Percentiles rank a stretch among this genome's conserved stretches.
Evolutionary conservation across 2,888 invertebrate species (phyloP).

Genomic region (Bruchidius siliquastri): DNA sequence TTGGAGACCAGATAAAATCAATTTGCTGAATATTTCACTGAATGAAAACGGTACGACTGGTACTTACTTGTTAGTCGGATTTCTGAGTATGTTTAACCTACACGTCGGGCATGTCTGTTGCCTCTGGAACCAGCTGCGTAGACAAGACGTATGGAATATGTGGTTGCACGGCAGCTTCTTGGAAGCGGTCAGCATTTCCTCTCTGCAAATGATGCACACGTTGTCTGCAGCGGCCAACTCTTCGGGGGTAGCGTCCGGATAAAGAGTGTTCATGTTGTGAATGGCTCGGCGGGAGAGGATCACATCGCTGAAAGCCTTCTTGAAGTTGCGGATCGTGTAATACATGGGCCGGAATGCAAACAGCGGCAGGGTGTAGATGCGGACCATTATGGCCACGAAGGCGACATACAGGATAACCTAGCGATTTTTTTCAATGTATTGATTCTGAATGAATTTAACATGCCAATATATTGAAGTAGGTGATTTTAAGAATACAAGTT

Average conservation of each 20-base stretch:
- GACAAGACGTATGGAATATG: constrained; percentile 96
- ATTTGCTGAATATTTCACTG: too few species aligned
- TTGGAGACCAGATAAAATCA: too few species aligned
- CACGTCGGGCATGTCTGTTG: constrained; percentile 99
- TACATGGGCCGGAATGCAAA: constrained; percentile 99
- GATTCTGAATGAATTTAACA: too few species aligned
- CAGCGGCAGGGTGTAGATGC: constrained; percentile 91
- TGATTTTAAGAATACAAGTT: too few species aligned
- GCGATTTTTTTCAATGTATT: too few species aligned
- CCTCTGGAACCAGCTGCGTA: constrained; percentile 98
- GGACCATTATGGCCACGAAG: constrained; percentile 93
- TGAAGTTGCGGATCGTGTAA: constrained; percentile 96
- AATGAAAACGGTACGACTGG: too few species aligned
- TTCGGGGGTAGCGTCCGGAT: constrained; percentile 91
- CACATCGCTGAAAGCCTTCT: constrained; percentile 96
- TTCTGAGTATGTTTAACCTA: constrained; percentile 69
- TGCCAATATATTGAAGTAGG: too few species aligned
- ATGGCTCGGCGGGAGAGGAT: constrained; percentile 94
- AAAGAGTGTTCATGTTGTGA: constrained; percentile 95
- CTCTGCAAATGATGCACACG: constrained; percentile 97
- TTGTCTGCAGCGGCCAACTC: constrained; percentile 91
- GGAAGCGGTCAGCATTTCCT: constrained; percentile 67
- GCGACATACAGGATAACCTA: constrained; percentile 73
- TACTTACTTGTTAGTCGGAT: constrained; percentile 20
- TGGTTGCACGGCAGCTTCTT: constrained; percentile 99